A percentile compares a stretch with the other conserved stretches of the same genome.
phyloP scores from a whole-genome alignment of 1,140 invertebrate genomes.

The Lanistes nyassanus region DNA sequence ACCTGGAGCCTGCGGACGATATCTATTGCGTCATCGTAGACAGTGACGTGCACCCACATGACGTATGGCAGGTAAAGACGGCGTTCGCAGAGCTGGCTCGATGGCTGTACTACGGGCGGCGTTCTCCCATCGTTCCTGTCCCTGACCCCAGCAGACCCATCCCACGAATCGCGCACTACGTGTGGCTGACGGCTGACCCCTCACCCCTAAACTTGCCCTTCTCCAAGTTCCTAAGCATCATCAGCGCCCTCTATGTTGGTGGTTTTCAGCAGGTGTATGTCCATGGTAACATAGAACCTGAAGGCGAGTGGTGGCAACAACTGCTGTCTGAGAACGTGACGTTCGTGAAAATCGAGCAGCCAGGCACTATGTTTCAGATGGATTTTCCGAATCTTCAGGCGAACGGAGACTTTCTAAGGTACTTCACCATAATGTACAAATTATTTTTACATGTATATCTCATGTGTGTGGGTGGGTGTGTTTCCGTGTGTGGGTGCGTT shows the following conservation, averaged over 20 bases:
- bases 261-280: conserved; percentile 27
- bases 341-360: conserved; percentile 26
- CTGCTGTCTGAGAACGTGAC: conserved; percentile 28
- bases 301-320: conserved; percentile 26
- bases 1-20: neutral
- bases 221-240: conserved; percentile 12
- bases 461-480: no score
- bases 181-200: neutral
- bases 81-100: conserved; percentile 25
- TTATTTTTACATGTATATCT: no score
- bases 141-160: conserved; percentile 8
- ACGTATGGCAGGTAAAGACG: conserved; percentile 13
- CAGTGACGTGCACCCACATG: conserved; percentile 13
- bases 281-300: conserved; percentile 23
- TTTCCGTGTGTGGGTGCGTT: no score
- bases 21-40: conserved; percentile 7
- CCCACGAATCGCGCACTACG: conserved; percentile 21
- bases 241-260: conserved; percentile 22
- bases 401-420: no score
- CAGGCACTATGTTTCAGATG: conserved; percentile 14
- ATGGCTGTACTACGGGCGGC: conserved; percentile 23
- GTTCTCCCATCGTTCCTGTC: neutral
- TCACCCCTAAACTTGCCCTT: neutral
- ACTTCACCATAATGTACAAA: no score
- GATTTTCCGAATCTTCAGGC: no score